Evolutionary conservation across 2,888 invertebrate genomes (phyloP).

Genomic region (Calliphora vomitoria): DNA sequence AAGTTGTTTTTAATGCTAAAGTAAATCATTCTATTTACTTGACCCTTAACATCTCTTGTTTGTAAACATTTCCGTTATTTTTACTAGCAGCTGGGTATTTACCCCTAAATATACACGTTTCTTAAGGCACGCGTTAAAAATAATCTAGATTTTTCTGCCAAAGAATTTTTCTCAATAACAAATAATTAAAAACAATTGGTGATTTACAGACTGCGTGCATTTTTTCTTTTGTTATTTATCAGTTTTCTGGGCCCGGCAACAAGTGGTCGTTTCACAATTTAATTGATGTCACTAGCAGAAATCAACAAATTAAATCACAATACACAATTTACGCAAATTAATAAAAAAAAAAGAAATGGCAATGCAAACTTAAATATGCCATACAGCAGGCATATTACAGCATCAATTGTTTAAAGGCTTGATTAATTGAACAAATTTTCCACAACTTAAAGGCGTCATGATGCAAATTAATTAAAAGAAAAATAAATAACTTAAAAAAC

Average conservation of each 20-base stretch:
- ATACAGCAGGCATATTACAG: neutral
- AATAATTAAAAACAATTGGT: constrained; percentile 41
- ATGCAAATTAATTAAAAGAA: constrained; percentile 17
- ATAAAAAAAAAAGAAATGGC: neutral
- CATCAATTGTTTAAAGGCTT: neutral
- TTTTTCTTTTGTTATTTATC: neutral
- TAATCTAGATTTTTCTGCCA: neutral
- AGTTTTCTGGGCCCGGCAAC: neutral
- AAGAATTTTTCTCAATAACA: constrained; percentile 26
- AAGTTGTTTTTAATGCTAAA: no score
- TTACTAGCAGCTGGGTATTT: neutral
- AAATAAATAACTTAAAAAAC: neutral
- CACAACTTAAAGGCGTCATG: neutral
- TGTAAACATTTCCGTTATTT: neutral
- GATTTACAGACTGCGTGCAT: constrained; percentile 17
- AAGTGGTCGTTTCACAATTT: neutral
- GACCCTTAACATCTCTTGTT: neutral
- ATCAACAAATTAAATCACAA: constrained; percentile 17
- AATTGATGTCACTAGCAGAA: constrained; percentile 38
- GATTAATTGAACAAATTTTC: constrained; percentile 2
- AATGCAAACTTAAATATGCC: neutral
- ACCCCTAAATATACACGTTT: neutral
- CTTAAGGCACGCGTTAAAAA: neutral
- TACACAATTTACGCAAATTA: constrained; percentile 10
- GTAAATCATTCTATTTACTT: neutral